phyloP scores from a whole-genome alignment of 2,113 vertebrate genomes.

The Scomber scombrus region DNA sequence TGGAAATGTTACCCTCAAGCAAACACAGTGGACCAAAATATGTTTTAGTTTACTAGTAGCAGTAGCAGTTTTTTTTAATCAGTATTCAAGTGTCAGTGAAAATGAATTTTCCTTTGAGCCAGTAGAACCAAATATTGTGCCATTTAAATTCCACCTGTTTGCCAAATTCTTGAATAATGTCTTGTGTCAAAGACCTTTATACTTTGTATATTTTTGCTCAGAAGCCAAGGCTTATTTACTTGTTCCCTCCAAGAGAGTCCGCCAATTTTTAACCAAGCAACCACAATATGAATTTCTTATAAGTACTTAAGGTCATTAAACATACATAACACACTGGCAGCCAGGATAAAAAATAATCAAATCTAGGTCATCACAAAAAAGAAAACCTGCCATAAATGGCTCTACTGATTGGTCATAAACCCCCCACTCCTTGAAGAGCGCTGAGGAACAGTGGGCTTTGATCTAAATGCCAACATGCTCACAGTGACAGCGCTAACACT shows the following conservation, averaged over 20 bases:
- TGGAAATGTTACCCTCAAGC: neutral
- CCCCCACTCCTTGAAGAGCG: too few relatives aligned
- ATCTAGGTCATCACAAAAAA: too few relatives aligned
- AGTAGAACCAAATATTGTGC: neutral
- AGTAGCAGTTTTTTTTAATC: neutral
- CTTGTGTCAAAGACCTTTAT: neutral
- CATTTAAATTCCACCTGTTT: neutral
- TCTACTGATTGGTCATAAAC: too few relatives aligned
- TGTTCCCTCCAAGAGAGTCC: too few relatives aligned
- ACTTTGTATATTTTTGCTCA: neutral
- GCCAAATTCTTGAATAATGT: neutral
- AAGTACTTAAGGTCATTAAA: too few relatives aligned
- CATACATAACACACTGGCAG: too few relatives aligned
- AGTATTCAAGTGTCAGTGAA: too few relatives aligned
- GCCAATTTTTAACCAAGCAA: neutral
- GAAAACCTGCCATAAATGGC: too few relatives aligned
- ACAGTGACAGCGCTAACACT: too few relatives aligned
- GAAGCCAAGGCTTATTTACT: neutral
- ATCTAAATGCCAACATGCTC: too few relatives aligned
- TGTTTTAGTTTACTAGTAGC: neutral
- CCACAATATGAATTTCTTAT: neutral
- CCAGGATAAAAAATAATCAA: too few relatives aligned
- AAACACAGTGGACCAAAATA: neutral
- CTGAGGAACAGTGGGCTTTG: too few relatives aligned
- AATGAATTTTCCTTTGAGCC: neutral